Conservation (phyloP, 2,888 invertebrate genomes). For the Autographa gamma region DNA sequence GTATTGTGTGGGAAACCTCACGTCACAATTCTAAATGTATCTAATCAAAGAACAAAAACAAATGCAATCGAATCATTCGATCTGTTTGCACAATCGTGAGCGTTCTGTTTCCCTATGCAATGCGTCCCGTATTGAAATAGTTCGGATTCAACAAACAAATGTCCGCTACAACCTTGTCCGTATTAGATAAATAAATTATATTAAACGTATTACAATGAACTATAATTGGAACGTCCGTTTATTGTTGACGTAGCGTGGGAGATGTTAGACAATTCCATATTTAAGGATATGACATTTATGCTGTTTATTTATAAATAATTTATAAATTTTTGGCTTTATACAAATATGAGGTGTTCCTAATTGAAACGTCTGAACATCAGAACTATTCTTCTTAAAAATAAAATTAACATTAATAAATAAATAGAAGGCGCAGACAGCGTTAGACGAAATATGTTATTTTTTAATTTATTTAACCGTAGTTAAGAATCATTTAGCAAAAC, state of each 20-base stretch:
- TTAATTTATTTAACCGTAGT: background rate
- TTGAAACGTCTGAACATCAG: too few species aligned
- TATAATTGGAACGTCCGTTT: conserved; percentile 2
- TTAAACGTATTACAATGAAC: background rate
- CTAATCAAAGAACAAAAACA: conserved; percentile 11
- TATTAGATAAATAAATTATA: background rate
- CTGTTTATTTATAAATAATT: too few species aligned
- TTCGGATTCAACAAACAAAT: conserved; percentile 17
- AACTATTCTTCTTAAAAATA: too few species aligned
- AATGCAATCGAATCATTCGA: conserved; percentile 9
- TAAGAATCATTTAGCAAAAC: background rate
- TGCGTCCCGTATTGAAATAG: conserved; percentile 13
- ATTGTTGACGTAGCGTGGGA: conserved; percentile 1
- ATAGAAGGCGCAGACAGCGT: too few species aligned
- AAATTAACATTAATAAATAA: too few species aligned
- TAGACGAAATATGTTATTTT: too few species aligned
- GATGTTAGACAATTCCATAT: background rate
- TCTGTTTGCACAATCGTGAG: conserved; percentile 14
- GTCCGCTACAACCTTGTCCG: conserved; percentile 2
- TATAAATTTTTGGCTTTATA: too few species aligned
- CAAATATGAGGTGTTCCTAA: too few species aligned
- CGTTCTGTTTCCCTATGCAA: conserved; percentile 37
- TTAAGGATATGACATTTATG: background rate
- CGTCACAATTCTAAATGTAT: background rate
- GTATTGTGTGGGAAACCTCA: too few species aligned